Base-by-base conservation (phyloP, 1,140 invertebrate species). In the Acromyrmex heyeri region DNA sequence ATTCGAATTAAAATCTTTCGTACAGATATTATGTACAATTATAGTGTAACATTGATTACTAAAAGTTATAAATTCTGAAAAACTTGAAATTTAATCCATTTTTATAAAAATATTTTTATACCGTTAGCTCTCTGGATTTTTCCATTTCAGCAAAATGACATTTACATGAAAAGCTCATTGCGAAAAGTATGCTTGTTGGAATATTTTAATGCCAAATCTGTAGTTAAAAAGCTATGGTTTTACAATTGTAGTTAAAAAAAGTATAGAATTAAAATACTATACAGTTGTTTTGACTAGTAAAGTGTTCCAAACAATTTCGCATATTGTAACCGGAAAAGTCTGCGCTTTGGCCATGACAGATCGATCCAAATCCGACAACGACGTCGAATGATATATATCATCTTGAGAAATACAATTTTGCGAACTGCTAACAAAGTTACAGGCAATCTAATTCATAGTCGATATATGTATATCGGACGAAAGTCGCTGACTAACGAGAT, bases 371-470 rank as follows among this genome's bases (percentile, higher is more conserved):
- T 79, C 24, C 55, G 21, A 16, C 44, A 57, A 78, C 38, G 75
- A 79, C 24, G n/a, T 62, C 1, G 38, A 27, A 48, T 30, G 53
- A 27, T 69, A 21, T 73, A 44, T 65, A 64, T 88, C 87, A 77
- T 87, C 38, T 34, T 3, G 44, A 75, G 82, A 86, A 87, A 91
- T 82, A 53, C 73, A 81, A 89, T 91, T 87, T 78, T 65, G 79
- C 87, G 59, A 86, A 89, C 77, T 87, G 85, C 75, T 85, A 86
- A 86, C 73, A 59, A 88, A 86, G 86, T 24, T 73, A 73, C 30
- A 50, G n/a, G 50, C 73, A 76, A 82, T 81, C 27, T 50, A 69
- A 81, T 62, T 24, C 27, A 34, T 61, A 24, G 24, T 14, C 24
- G 21, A 81, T 82, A 61, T 57, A 21, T 8, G 6, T 7, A 38